Conservation (phyloP, 2,888 invertebrate species). For the Pherbina coryleti region DNA sequence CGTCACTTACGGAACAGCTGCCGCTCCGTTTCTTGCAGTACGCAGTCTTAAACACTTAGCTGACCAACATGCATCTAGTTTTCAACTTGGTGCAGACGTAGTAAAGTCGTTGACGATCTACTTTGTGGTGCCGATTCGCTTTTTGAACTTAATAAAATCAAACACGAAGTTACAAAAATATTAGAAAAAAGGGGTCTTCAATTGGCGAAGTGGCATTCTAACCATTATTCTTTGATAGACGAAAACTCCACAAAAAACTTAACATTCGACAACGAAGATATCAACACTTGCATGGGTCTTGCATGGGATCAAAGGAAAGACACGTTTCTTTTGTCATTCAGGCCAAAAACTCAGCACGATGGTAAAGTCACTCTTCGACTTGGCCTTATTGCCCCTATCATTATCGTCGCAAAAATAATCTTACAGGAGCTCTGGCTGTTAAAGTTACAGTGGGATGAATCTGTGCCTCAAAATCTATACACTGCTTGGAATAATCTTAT, state of each 20-base stretch:
- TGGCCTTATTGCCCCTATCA: constrained; percentile 14
- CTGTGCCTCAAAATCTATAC: neutral
- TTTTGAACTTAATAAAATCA: constrained; percentile 34
- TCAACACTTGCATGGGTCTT: too few relatives aligned
- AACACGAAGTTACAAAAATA: constrained; percentile 33
- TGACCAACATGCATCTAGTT: constrained; percentile 35
- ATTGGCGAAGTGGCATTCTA: constrained; percentile 43
- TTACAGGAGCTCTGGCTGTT: constrained; percentile 21
- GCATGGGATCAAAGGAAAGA: constrained; percentile 25
- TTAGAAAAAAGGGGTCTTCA: constrained; percentile 36
- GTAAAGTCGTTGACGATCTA: constrained; percentile 48
- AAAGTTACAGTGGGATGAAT: constrained; percentile 21
- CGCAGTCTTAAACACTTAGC: too few relatives aligned
- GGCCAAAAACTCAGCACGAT: neutral
- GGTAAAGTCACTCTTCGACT: constrained; percentile 33
- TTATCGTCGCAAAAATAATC: constrained; percentile 18
- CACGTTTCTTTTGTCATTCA: constrained; percentile 1
- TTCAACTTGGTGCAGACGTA: constrained; percentile 43
- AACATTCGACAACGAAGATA: too few relatives aligned
- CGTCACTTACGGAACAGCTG: constrained; percentile 40
- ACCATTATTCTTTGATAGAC: neutral
- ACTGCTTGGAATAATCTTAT: constrained; percentile 1
- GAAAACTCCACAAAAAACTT: too few relatives aligned
- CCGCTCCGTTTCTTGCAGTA: too few relatives aligned
- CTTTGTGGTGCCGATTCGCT: constrained; percentile 42